phyloP scores from a whole-genome alignment of 2,797 vertebrate species.

The Pteronotus mesoamericanus region DNA sequence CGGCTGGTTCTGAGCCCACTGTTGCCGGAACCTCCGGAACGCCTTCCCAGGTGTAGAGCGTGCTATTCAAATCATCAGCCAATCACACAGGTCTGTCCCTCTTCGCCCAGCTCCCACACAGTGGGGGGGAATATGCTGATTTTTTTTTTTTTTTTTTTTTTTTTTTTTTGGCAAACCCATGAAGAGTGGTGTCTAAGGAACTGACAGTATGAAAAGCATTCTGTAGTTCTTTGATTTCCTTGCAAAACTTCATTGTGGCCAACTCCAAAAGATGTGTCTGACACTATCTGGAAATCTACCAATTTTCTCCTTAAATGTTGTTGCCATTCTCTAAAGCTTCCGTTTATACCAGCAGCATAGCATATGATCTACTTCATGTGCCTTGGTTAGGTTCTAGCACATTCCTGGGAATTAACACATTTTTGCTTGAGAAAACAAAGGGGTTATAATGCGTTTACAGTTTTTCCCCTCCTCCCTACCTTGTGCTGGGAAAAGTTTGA shows the following conservation, averaged over 20 bases:
- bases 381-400: background rate
- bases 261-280: background rate
- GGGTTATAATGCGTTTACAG: background rate
- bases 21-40: background rate
- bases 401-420: background rate
- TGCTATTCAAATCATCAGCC: background rate
- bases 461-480: background rate
- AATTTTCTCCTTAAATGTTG: background rate
- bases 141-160: background rate
- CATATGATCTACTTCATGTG: background rate
- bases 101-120: background rate
- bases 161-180: background rate
- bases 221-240: conserved; percentile 8
- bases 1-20: background rate
- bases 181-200: background rate
- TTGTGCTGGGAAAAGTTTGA: background rate
- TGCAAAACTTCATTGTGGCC: background rate
- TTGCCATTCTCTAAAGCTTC: background rate
- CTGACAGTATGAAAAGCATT: background rate
- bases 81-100: background rate
- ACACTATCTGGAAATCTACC: background rate
- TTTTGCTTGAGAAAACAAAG: background rate
- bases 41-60: background rate
- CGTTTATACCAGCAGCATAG: background rate
- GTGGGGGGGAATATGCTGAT: background rate